phyloP scores from a whole-genome alignment of 2,888 invertebrate genomes.

The Slavum lentiscoides region DNA sequence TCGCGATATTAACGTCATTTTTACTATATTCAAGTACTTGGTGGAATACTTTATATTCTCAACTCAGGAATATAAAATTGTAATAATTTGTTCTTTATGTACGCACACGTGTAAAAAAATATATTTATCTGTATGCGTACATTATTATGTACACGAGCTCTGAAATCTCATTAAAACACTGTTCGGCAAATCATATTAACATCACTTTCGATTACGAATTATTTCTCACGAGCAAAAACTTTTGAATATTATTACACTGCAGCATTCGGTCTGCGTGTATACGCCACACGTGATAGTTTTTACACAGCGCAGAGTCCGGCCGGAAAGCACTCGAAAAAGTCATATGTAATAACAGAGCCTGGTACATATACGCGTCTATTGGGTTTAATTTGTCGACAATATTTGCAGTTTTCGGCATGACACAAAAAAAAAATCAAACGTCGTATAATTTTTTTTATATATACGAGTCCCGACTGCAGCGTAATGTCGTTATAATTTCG shows the following conservation, averaged over 20 bases:
- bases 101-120: not conserved
- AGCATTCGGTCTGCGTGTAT: not conserved
- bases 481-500: too few relatives aligned
- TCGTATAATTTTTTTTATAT: not conserved
- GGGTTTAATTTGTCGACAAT: conserved; percentile 14
- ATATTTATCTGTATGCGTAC: too few relatives aligned
- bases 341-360: not conserved
- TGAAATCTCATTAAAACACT: not conserved
- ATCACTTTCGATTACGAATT: not conserved
- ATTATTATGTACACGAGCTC: not conserved
- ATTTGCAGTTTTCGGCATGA: not conserved
- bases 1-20: too few relatives aligned
- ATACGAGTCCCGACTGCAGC: not conserved
- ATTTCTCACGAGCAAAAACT: not conserved
- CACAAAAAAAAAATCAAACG: conserved; percentile 25
- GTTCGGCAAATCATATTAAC: not conserved
- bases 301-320: not conserved
- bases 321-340: not conserved
- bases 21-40: too few relatives aligned
- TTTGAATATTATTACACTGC: not conserved
- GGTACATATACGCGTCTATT: not conserved
- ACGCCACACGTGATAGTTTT: not conserved
- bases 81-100: not conserved
- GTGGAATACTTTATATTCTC: too few relatives aligned
- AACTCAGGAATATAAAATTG: too few relatives aligned